A percentile compares a stretch with the other conserved stretches of the same genome.
These are phyloP conservation scores for Oxycera nigricornis DNA, from an alignment of 2,888 invertebrate genomes.

Conservation along the genomic window DNA sequence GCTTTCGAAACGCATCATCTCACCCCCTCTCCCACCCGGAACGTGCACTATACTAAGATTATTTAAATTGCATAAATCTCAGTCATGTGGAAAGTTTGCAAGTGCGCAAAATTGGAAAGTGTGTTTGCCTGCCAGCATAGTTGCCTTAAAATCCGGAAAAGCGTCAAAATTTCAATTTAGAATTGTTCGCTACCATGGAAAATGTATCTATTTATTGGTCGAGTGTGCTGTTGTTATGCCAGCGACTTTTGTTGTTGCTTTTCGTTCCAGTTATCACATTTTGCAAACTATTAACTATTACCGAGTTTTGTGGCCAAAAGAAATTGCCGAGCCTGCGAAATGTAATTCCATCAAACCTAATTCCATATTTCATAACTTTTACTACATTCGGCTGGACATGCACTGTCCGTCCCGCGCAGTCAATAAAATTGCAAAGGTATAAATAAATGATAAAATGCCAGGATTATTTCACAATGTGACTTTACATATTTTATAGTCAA, in stretches of 20 bases:
- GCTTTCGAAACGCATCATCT: not conserved
- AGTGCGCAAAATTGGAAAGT: not conserved
- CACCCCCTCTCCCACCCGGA: not conserved
- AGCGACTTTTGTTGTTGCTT: not conserved
- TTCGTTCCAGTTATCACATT: not conserved
- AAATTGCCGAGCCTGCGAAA: not conserved
- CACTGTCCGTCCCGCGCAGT: not conserved
- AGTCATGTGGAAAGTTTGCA: conserved; percentile 25
- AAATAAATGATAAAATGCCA: conserved; percentile 12
- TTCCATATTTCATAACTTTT: not conserved
- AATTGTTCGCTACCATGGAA: not conserved
- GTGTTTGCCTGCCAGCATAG: not conserved
- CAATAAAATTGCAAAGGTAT: not conserved
- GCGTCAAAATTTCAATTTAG: conserved; percentile 6
- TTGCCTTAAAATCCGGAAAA: conserved; percentile 11
- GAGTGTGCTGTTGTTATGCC: not conserved
- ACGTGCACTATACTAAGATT: not conserved
- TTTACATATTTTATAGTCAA: conserved; percentile 7
- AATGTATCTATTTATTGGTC: not conserved
- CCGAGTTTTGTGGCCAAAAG: not conserved
- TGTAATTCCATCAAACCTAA: not conserved
- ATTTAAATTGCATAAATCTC: conserved; percentile 25
- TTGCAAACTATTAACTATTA: not conserved
- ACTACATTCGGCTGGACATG: not conserved
- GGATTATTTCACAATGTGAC: conserved; percentile 5